These are phyloP conservation scores for Phalacrocorax brasilianus DNA, from an alignment of 2,113 vertebrate genomes.

Conservation along the genomic window DNA sequence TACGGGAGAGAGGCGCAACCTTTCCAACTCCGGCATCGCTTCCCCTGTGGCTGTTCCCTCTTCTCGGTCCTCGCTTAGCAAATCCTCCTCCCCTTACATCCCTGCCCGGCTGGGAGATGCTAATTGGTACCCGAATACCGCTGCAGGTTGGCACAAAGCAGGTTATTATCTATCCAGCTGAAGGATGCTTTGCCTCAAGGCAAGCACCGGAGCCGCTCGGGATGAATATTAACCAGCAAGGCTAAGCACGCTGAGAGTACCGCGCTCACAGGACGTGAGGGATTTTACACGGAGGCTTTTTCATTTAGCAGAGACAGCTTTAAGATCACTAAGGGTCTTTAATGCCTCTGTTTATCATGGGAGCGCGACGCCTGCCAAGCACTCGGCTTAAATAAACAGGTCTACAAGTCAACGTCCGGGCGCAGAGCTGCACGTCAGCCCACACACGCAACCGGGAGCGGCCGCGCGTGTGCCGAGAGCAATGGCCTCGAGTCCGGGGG, in stretches of 20 bases:
- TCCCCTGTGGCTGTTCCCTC: neutral
- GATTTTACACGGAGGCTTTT: neutral
- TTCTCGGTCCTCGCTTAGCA: neutral
- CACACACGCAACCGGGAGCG: neutral
- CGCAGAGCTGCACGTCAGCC: neutral
- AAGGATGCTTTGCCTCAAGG: neutral
- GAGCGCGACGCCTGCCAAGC: neutral
- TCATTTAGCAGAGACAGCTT: neutral
- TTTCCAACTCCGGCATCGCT: neutral
- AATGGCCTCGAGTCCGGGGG: neutral
- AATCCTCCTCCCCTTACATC: neutral
- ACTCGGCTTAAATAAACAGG: neutral
- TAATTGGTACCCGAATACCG: neutral
- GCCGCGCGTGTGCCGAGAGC: neutral
- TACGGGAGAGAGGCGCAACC: neutral
- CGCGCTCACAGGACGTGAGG: accelerated
- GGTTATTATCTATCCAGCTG: neutral
- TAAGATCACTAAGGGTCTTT: neutral
- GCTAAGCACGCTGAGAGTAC: neutral
- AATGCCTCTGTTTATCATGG: neutral
- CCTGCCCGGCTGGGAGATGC: neutral
- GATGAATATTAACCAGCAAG: neutral
- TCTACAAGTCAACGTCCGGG: accelerated
- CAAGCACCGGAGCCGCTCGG: neutral
- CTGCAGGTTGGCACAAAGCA: neutral